Base-by-base conservation (phyloP, 2,797 vertebrate species). In the Limosa lapponica region DNA sequence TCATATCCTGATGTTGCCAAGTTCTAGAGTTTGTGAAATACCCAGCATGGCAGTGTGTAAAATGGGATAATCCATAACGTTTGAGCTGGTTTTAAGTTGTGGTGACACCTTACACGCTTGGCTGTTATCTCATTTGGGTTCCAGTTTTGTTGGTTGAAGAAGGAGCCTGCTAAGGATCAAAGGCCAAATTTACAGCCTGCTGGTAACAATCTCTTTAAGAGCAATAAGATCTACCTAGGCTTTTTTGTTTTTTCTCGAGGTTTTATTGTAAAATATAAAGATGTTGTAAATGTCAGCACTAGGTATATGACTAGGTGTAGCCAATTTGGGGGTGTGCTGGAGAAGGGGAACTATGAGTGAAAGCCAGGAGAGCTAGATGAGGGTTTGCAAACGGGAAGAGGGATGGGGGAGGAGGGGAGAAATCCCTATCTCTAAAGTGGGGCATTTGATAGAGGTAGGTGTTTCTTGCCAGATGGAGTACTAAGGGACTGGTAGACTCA, bases 61-160 rank as follows among this genome's bases (percentile, higher is more conserved):
- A 62, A 43, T 15, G 11, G 43, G 34, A n/a, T 55, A 64, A 52
- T 30, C 23, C 5, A 2, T 41, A 25, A 43, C 1, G 2, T 34
- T 43, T 61, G 48, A 22, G 32, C 39, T 18, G 52, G 8, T 65
- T 59, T 5, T 59, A 49, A 51, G 43, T 44, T 65, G 36, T 39
- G 43, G 54, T 62, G 48, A 51, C 6, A 14, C 8, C 8, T 66
- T 57, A 22, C 46, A 15, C 0, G 0, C 43, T 72, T 51, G 36
- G 15, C 54, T 51, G 20, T 72, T 36, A 32, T 1, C 39, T 87
- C 17, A 5, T 46, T 54, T 66, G 12, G 44, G 12, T 46, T 79
- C 39, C 28, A 37, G 37, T 69, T 74, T 43, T 41, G 16, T 52
- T 61, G 46, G 32, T 55, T 64, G 67, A 11, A 74, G 49, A 48